Evolutionary conservation across 1,140 invertebrate species (phyloP), one percentile per base, ranked within the genome.

Genomic region (Drosophila yakuba): DNA sequence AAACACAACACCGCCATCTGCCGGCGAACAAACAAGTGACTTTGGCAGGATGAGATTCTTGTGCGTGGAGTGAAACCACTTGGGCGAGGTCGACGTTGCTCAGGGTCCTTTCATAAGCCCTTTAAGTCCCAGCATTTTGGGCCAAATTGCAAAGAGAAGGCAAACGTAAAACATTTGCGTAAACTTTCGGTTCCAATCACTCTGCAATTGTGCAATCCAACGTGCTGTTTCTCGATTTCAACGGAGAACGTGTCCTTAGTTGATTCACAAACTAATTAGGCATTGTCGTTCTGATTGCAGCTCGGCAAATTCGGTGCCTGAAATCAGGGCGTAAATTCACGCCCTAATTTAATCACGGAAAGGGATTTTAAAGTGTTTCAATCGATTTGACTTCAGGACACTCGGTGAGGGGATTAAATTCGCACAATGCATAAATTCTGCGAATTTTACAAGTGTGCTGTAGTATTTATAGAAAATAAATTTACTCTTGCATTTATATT

Each of bases 131-230:
- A n/a, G 32, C 36, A 48, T 10, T 38, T 38, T 12, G 12, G 20
- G 39, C 17, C 35, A 41, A 28, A 47, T n/a, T 28, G 15, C n/a
- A 17, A 57, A 58, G 4, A 5, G 11, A 39, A 2, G 32, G 32
- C 3, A 32, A 10, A 10, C 8, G 7, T 32, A 32, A 10, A 0
- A 10, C 7, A 28, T 28, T 6, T 28, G 44, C 43, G 54, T 72
- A 7, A 47, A 63, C 48, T 74, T 73, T 44, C 20, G 32, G 38
- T 75, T 59, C 11, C 43, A 47, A 57, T 63, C 54, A 48, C 78
- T 61, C 71, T 80, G 45, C 4, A 38, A 23, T 78, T 50, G 36
- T 58, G 66, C 47, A 68, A 57, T 51, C 17, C 38, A 50, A 77
- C 66, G 61, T 85, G 80, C 66, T 48, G 45, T 47, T 73, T 59